These are phyloP conservation scores for Caenorhabditis auriculariae DNA, from an alignment of 2,888 invertebrate genomes.

Conservation along the genomic window DNA sequence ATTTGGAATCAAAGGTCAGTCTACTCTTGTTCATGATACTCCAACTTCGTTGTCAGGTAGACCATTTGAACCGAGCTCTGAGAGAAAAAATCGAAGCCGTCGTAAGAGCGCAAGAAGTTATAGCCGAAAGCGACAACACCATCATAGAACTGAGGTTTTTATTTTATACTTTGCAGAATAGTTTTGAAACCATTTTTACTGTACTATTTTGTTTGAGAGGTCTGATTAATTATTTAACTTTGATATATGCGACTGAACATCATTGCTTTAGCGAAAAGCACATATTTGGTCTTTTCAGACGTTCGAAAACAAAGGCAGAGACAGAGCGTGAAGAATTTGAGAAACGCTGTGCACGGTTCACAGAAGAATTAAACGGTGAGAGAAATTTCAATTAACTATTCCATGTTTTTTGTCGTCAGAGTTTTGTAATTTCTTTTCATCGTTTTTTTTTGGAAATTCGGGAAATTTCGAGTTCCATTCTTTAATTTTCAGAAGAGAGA, in stretches of 20 bases:
- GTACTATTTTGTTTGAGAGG: no score
- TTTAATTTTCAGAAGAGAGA: conserved; percentile 9
- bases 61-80: conserved; percentile 17
- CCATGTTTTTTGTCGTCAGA: no score
- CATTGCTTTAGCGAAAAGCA: background rate
- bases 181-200: conserved; percentile 1
- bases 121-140: conserved; percentile 17
- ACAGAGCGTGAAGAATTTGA: no score
- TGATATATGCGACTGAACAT: conserved; percentile 10
- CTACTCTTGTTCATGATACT: no score
- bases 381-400: no score
- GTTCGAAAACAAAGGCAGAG: no score
- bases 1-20: conserved; percentile 26
- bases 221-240: no score
- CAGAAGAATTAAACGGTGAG: no score
- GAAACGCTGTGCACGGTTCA: no score
- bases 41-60: no score
- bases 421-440: background rate
- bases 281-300: no score
- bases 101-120: conserved; percentile 25
- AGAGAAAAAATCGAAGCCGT: conserved; percentile 22
- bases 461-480: background rate
- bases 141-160: background rate
- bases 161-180: conserved; percentile 7
- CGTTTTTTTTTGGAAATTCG: background rate